Evolutionary conservation across 1,140 invertebrate genomes (phyloP).

Genomic region (Brachionus manjavacas): DNA sequence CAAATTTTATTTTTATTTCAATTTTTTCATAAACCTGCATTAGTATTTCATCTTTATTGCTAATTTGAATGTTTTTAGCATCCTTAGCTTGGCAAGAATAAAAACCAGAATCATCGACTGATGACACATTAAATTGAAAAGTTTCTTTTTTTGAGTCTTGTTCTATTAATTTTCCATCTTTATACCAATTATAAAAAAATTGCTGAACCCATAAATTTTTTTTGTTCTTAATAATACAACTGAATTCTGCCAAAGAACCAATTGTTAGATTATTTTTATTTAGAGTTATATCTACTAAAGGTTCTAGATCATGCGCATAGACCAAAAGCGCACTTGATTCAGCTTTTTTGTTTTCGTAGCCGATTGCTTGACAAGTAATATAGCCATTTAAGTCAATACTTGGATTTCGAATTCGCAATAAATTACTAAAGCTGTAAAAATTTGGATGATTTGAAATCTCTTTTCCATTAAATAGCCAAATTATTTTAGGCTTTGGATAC

Average conservation of each 20-base stretch:
- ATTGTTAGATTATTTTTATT: neutral
- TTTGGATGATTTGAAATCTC: neutral
- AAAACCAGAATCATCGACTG: neutral
- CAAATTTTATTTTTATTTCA: neutral
- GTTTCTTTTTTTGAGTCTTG: neutral
- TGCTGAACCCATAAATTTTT: neutral
- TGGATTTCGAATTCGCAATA: neutral
- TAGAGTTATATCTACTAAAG: neutral
- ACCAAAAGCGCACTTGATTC: neutral
- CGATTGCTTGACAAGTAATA: neutral
- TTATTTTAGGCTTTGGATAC: conserved; percentile 12
- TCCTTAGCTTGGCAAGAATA: conserved; percentile 16
- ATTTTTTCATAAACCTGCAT: neutral
- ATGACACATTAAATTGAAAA: neutral
- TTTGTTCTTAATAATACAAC: neutral
- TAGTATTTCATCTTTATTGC: neutral
- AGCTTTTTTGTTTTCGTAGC: neutral
- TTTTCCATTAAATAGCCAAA: neutral
- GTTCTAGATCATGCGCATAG: neutral
- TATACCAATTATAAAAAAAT: neutral
- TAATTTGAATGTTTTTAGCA: neutral
- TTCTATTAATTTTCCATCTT: neutral
- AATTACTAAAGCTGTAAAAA: neutral
- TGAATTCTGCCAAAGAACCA: neutral
- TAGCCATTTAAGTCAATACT: neutral